Conservation (phyloP, 2,888 invertebrate species). For the Polylopha cassiicola region DNA sequence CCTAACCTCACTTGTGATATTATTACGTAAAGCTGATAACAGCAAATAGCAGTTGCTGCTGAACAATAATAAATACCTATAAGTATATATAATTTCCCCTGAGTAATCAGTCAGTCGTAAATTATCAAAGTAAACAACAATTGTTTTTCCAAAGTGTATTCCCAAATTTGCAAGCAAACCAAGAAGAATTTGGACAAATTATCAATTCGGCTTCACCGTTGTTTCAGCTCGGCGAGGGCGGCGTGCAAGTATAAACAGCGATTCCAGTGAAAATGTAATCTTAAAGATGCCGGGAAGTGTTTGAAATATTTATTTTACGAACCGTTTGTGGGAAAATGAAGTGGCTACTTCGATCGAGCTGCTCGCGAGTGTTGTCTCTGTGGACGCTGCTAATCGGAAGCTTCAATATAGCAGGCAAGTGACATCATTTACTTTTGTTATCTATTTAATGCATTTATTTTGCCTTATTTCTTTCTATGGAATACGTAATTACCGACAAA, state of each 20-base stretch:
- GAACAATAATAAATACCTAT: too few species aligned
- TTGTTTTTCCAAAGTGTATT: constrained; percentile 14
- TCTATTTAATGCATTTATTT: background rate
- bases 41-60: too few species aligned
- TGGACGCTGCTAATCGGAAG: constrained; percentile 60
- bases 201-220: constrained; percentile 30
- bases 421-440: constrained; percentile 9
- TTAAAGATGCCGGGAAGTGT: constrained; percentile 36
- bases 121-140: constrained; percentile 17
- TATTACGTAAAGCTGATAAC: too few species aligned
- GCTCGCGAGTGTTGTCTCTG: constrained; percentile 50
- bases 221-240: constrained; percentile 28
- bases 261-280: constrained; percentile 43
- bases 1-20: too few species aligned
- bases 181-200: constrained; percentile 24
- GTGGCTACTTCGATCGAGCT: constrained; percentile 44
- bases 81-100: constrained; percentile 2
- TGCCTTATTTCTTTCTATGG: too few species aligned
- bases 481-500: too few species aligned
- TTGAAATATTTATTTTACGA: constrained; percentile 29
- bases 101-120: constrained; percentile 6
- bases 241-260: constrained; percentile 28
- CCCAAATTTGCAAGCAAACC: constrained; percentile 20
- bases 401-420: constrained; percentile 60
- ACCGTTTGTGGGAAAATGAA: constrained; percentile 42